phyloP scores from a whole-genome alignment of 2,888 invertebrate genomes.

The Criorhina ranunculi region DNA sequence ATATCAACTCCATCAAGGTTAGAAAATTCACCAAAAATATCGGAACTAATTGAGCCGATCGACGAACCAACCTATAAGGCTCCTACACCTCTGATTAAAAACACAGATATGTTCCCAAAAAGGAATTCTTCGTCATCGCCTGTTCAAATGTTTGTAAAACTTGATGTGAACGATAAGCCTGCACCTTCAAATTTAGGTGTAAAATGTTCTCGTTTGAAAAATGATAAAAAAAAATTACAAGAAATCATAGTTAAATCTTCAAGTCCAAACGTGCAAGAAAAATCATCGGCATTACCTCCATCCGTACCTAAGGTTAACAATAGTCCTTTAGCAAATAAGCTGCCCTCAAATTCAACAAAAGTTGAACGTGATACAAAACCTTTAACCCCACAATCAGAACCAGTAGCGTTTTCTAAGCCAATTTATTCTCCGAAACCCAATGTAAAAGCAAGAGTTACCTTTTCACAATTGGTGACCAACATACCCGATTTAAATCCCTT shows the following conservation, averaged over 20 bases:
- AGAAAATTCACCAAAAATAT: neutral
- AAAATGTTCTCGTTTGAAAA: neutral
- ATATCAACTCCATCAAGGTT: slow-evolving; percentile 21
- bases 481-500: slow-evolving; percentile 8
- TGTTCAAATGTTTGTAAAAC: neutral
- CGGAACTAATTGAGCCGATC: neutral
- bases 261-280: neutral
- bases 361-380: neutral
- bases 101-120: neutral
- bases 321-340: neutral
- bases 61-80: neutral
- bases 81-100: neutral
- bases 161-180: neutral
- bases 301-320: neutral
- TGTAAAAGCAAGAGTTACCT: slow-evolving; percentile 20
- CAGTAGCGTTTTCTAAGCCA: neutral
- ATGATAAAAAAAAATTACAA: neutral
- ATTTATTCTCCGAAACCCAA: neutral
- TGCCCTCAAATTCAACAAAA: neutral
- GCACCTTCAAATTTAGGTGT: neutral
- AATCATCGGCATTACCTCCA: neutral
- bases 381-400: neutral
- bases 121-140: neutral
- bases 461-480: slow-evolving; percentile 7
- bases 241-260: neutral